Evolutionary conservation across 2,888 invertebrate species (phyloP).

Genomic region (Drosophila rubida): DNA sequence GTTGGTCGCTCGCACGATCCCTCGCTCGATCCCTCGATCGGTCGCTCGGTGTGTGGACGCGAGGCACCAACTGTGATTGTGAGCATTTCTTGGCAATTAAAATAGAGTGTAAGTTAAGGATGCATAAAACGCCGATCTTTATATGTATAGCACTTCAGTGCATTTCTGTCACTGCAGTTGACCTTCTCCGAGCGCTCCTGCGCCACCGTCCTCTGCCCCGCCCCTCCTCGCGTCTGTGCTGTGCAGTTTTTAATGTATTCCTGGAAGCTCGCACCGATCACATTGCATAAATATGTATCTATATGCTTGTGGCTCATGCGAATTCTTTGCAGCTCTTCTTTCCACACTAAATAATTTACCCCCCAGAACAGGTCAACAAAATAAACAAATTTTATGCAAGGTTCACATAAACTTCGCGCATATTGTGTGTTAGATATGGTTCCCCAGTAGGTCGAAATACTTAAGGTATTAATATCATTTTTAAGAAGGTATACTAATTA

Average conservation of each 20-base stretch:
- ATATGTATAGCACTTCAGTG: slow-evolving; percentile 54
- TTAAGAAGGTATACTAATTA: too few species aligned
- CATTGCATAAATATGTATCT: slow-evolving; percentile 9
- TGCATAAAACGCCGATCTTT: slow-evolving; percentile 81
- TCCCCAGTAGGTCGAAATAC: too few species aligned
- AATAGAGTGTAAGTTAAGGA: slow-evolving; percentile 82
- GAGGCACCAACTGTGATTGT: slow-evolving; percentile 51
- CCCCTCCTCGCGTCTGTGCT: neutral
- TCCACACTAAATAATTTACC: neutral
- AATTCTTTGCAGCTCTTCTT: neutral
- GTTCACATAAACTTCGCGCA: too few species aligned
- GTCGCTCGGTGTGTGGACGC: slow-evolving; percentile 35
- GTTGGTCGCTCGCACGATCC: slow-evolving; percentile 9
- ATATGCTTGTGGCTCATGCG: slow-evolving; percentile 8
- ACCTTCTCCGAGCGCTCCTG: neutral
- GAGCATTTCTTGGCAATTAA: slow-evolving; percentile 82
- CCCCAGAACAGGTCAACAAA: neutral
- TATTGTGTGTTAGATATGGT: too few species aligned
- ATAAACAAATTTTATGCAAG: too few species aligned
- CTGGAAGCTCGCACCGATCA: slow-evolving; percentile 35
- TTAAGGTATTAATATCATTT: too few species aligned
- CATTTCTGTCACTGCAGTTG: slow-evolving; percentile 43
- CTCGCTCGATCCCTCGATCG: slow-evolving; percentile 3
- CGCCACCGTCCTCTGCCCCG: neutral
- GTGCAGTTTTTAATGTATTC: slow-evolving; percentile 44